Percentiles rank a stretch among this genome's conserved stretches.
Evolutionary conservation across 2,113 vertebrate species (phyloP).

Genomic region (Aldabrachelys gigantea): DNA sequence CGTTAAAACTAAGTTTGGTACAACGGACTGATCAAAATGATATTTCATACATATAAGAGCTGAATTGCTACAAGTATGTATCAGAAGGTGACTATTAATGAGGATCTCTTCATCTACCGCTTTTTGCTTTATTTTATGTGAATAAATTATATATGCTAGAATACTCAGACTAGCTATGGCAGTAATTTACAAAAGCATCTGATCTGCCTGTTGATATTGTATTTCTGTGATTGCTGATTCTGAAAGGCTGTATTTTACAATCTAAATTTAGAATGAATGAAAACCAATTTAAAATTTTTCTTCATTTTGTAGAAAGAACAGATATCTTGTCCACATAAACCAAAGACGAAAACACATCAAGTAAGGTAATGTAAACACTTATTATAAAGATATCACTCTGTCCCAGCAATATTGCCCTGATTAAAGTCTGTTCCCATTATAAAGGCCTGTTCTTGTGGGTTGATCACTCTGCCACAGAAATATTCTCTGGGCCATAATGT

Average conservation of each 20-base stretch:
- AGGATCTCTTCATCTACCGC: neutral
- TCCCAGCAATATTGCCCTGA: neutral
- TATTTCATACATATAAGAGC: neutral
- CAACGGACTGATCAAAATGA: neutral
- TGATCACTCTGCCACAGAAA: neutral
- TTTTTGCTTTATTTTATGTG: neutral
- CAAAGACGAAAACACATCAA: neutral
- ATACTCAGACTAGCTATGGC: neutral
- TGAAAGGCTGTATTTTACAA: no score
- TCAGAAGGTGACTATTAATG: neutral
- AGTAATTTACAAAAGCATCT: neutral
- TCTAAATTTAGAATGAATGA: neutral
- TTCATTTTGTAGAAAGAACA: conserved; percentile 78
- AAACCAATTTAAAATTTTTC: neutral
- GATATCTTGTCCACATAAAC: conserved; percentile 70
- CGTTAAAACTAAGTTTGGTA: neutral
- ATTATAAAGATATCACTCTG: neutral
- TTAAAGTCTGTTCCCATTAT: neutral
- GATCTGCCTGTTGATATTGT: neutral
- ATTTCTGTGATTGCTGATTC: neutral
- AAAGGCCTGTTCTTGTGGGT: rapidly evolving
- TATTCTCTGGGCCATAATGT: neutral
- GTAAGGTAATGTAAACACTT: neutral
- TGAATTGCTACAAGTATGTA: neutral
- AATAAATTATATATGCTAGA: neutral